phyloP scores from a whole-genome alignment of 2,113 vertebrate genomes.

The Limnothrissa miodon region DNA sequence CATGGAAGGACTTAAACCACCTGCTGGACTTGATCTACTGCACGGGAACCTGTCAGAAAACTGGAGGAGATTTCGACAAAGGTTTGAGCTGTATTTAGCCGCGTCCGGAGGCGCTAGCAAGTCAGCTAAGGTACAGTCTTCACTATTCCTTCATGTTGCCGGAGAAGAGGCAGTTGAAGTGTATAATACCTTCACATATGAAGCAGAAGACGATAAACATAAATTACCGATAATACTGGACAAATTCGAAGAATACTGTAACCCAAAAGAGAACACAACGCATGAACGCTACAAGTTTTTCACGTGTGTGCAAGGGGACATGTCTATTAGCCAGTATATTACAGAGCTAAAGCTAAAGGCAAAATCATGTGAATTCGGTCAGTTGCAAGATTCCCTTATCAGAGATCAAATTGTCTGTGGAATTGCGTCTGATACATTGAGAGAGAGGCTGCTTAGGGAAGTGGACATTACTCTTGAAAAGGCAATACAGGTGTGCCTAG shows the following conservation, averaged over 20 bases:
- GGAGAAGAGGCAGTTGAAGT: conserved; percentile 27
- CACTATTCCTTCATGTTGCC: conserved; percentile 34
- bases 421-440: conserved; percentile 27
- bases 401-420: conserved; percentile 33
- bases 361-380: conserved; percentile 29
- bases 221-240: conserved; percentile 17
- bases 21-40: conserved; percentile 25
- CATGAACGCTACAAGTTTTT: conserved; percentile 31
- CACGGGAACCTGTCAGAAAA: conserved; percentile 27
- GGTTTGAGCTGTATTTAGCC: conserved; percentile 23
- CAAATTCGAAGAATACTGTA: conserved; percentile 33
- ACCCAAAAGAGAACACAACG: conserved; percentile 20
- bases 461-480: neutral
- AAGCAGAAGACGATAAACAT: neutral
- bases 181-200: conserved; percentile 36
- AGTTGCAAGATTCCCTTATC: conserved; percentile 31
- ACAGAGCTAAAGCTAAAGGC: conserved; percentile 29
- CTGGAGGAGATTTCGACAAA: conserved; percentile 27
- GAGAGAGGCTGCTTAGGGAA: conserved; percentile 13
- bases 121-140: conserved; percentile 27
- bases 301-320: conserved; percentile 27
- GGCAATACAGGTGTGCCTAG: neutral
- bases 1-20: conserved; percentile 24
- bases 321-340: conserved; percentile 23
- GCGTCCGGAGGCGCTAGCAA: neutral